Base-by-base conservation (phyloP, 64 coral and sea anemone species). In the Stichodactyla mertensii region DNA sequence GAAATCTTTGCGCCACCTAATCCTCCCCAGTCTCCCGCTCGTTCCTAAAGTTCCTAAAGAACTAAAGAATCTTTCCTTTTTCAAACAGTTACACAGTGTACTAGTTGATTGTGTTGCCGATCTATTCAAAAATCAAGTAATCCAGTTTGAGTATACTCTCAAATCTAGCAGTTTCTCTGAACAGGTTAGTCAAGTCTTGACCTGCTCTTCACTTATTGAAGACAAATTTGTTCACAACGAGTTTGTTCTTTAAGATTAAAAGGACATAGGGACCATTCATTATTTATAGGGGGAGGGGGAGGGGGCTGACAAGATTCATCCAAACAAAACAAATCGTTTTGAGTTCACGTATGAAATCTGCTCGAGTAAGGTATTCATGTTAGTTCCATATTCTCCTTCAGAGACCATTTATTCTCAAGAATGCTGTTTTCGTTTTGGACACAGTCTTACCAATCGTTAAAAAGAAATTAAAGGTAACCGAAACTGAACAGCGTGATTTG, bases 111-210 rank as follows among this genome's bases (percentile, higher is more conserved):
- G 96, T 86, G 90, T 95, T 51, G 93, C 66, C 22, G 93, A 98
- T 58, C 84, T 98, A 6, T 95, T 98, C 24, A 87, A 98, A 52
- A 98, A 94, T 78, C 96, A 98, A 83, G 88, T 98, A 20, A 84
- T 94, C 4, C 90, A 89, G 36, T 98, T 98, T 86, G 93, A 94
- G 27, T 85, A 77, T 52, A 94, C 91, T 7, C 83, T 98, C 12
- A 92, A 98, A 26, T 92, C 93, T 87, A 83, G 93, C 23, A 87
- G 87, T 57, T 95, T 90, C 83, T 18, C 54, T 27, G 86, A 28
- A 60, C 87, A 92, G 88, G 96, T 98, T 64, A 74, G 89, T 45
- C 2, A 36, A 28, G 5, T 0, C 16, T 62, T 18, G 18, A 13
- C 10, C 55, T 16, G 22, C 3, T 45, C 36, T 45, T 45, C 1